These are phyloP conservation scores for Enchytraeus crypticus DNA, from an alignment of 2,888 invertebrate species.

Conservation along the genomic window DNA sequence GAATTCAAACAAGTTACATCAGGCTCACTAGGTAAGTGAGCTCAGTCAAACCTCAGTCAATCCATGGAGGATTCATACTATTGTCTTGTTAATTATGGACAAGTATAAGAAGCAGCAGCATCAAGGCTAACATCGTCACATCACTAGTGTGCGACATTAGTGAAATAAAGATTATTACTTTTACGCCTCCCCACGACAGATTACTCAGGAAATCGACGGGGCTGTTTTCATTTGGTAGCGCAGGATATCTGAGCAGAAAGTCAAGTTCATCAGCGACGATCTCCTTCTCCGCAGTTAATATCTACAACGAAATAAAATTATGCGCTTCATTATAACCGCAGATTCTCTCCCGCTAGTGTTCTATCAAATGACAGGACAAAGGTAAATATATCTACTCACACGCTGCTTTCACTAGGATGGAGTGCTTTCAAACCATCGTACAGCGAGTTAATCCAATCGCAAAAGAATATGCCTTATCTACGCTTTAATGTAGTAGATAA, in stretches of 20 bases:
- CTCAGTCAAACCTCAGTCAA: background rate
- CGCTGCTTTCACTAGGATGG: too few relatives aligned
- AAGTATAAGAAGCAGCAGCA: background rate
- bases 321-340: background rate
- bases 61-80: background rate
- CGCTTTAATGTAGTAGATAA: too few relatives aligned
- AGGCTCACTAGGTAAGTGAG: too few relatives aligned
- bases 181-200: conserved; percentile 87
- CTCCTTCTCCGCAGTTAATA: conserved; percentile 76
- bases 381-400: too few relatives aligned
- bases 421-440: too few relatives aligned
- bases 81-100: background rate
- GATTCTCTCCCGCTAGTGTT: background rate
- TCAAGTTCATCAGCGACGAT: conserved; percentile 76
- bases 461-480: too few relatives aligned
- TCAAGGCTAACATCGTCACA: background rate
- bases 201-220: conserved; percentile 90
- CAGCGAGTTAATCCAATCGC: too few relatives aligned
- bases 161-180: too few relatives aligned
- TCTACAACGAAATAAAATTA: conserved; percentile 52
- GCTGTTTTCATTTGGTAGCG: conserved; percentile 81
- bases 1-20: too few relatives aligned
- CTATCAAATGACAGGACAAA: background rate
- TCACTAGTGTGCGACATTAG: background rate
- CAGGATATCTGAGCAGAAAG: conserved; percentile 82